Evolutionary conservation across 2,113 vertebrate genomes (phyloP), one percentile per base, ranked within the genome.

Genomic region (Eretmochelys imbricata): DNA sequence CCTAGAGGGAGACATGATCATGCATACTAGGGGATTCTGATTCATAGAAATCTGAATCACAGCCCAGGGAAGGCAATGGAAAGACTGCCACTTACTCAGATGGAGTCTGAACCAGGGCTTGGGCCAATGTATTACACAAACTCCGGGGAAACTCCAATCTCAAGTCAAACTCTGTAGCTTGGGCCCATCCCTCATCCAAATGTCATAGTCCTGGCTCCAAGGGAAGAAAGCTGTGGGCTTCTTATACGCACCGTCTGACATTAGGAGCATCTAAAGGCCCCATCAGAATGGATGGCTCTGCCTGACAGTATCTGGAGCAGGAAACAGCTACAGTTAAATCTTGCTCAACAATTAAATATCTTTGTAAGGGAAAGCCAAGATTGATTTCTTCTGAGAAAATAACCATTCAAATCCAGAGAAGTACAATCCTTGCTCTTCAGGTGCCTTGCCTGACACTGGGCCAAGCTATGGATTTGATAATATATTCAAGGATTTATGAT

Each of bases 331-430:
- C 84, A 78, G 93, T 76, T 12, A 91, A 86, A 88, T 51, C 57
- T 90, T 84, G 85, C 82, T 89, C 78, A 88, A 79, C 51, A 96
- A 93, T 86, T 8, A 90, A 95, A 96, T 96, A 96, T 94, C 96
- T 96, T 96, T 94, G 88, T 82, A 90, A 31, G 94, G 92, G 92
- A 91, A 95, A 95, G 88, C 20, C n/a, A 35, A 83, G 57, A 24
- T 88, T 80, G 46, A 49, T 93, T 42, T 93, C 95, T 95, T 53
- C 1, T 3, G 91, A 92, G 93, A 72, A 80, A 85, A 95, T 6
- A 84, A 65, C 62, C 91, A 55, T 65, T 87, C 81, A 50, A 62
- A 72, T 75, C 20, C n/a, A 20, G 42, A 49, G 49, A 31, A 49
- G 55, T 9, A 46, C 42, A 7, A 19, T 8, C 14, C 4, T 62